A percentile compares a stretch with the other conserved stretches of the same genome.
Conservation (phyloP, 1,140 invertebrate species). For the Brachionus asplanchnoidis region DNA sequence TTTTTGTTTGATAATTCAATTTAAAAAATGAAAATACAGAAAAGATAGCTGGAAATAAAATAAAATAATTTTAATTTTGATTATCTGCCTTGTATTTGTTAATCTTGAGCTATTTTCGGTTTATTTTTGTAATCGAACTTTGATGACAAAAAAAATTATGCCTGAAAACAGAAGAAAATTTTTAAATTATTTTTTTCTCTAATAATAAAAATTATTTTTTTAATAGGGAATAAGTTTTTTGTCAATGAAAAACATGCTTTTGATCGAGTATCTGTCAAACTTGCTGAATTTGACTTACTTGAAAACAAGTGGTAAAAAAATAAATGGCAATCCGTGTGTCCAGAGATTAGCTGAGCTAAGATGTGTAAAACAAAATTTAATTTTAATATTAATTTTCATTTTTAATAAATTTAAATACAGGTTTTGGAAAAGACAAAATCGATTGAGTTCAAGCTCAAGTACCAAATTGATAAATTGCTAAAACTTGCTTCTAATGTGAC, state of each 20-base stretch:
- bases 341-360: neutral
- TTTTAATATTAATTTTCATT: neutral
- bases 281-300: neutral
- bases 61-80: no score
- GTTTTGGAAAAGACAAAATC: slow-evolving; percentile 36
- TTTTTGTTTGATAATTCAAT: neutral
- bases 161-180: no score
- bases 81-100: no score
- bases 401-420: neutral
- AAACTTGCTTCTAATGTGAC: neutral
- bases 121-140: no score
- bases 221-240: slow-evolving; percentile 39
- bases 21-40: neutral
- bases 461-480: slow-evolving; percentile 36
- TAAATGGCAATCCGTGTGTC: slow-evolving; percentile 10
- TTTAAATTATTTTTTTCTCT: no score
- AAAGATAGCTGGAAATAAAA: no score
- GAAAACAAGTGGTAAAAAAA: neutral
- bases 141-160: no score
- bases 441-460: slow-evolving; percentile 27
- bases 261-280: slow-evolving; percentile 16
- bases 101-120: no score
- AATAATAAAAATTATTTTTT: neutral
- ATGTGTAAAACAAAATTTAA: neutral
- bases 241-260: slow-evolving; percentile 23